These are phyloP conservation scores for Drosophila elegans DNA, from an alignment of 1,140 invertebrate species.

Conservation along the genomic window DNA sequence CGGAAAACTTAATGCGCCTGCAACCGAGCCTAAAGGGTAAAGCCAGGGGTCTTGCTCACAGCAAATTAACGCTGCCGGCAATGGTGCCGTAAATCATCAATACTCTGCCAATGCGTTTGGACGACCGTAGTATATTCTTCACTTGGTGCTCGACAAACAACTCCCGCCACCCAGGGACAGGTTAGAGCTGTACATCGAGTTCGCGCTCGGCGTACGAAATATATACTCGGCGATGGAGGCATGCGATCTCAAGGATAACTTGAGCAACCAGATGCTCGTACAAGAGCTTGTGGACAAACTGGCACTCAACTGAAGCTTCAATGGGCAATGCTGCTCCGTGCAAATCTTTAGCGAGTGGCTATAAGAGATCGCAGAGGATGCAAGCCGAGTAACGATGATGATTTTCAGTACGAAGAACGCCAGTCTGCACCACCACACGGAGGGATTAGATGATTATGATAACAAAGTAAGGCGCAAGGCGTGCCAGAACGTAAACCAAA, in stretches of 20 bases:
- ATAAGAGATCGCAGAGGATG: background rate
- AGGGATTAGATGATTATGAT: background rate
- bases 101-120: background rate
- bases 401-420: background rate
- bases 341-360: background rate
- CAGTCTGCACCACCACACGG: background rate
- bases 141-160: background rate
- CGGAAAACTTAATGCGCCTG: no score
- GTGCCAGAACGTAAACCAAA: background rate
- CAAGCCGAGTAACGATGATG: background rate
- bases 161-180: background rate
- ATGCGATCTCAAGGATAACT: no score
- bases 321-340: background rate
- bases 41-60: background rate
- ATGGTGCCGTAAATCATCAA: background rate
- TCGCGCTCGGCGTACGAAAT: no score
- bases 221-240: no score
- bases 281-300: background rate
- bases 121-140: background rate
- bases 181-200: background rate
- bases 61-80: background rate
- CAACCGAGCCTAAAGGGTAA: background rate
- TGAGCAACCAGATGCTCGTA: background rate
- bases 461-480: no score
- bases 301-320: background rate